These are phyloP conservation scores for Microtus ochrogaster DNA, from an alignment of 2,113 vertebrate genomes.

Conservation along the genomic window DNA sequence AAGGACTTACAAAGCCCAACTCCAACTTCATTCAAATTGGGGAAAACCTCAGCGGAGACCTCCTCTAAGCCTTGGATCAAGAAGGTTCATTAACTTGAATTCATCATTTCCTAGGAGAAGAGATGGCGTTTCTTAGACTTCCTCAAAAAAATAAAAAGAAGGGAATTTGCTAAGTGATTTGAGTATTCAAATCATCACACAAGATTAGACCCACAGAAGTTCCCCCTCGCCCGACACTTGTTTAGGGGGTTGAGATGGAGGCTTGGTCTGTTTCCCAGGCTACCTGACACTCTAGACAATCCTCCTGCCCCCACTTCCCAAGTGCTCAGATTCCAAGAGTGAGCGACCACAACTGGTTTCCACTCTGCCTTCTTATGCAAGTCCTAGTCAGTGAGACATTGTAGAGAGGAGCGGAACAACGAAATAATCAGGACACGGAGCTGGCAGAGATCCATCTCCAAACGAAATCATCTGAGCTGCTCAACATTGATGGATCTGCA, in stretches of 20 bases:
- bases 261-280: background rate
- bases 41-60: background rate
- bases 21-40: constrained; percentile 8
- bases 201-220: background rate
- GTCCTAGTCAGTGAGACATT: background rate
- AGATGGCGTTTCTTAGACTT: background rate
- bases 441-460: background rate
- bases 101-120: background rate
- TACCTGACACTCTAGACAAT: background rate
- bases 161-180: background rate
- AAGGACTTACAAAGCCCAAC: constrained; percentile 45
- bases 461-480: background rate
- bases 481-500: background rate
- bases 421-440: background rate
- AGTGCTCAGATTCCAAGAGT: background rate
- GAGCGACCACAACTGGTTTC: too few relatives aligned
- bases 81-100: background rate
- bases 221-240: background rate
- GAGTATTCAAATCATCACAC: constrained; percentile 10
- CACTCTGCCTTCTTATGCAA: background rate
- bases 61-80: constrained; percentile 14
- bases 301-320: background rate
- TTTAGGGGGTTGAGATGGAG: too few relatives aligned
- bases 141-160: background rate
- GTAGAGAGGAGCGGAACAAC: background rate